Percentiles rank a stretch among this genome's conserved stretches.
These are phyloP conservation scores for Eupsilia transversa DNA, from an alignment of 2,888 invertebrate genomes.

Conservation along the genomic window DNA sequence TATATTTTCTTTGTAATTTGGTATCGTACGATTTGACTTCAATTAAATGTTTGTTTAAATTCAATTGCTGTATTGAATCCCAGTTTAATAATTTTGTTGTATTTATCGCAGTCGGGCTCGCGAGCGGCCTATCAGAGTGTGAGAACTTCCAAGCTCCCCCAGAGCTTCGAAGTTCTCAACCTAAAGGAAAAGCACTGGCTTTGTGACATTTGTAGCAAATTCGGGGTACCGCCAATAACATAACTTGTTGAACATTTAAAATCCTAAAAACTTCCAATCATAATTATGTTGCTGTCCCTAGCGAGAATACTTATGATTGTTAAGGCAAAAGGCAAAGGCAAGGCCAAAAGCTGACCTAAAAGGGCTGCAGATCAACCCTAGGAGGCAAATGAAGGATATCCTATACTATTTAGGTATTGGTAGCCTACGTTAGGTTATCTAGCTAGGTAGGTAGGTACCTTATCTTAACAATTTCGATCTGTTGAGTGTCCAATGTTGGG, in stretches of 20 bases:
- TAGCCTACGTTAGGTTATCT: not conserved
- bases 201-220: not conserved
- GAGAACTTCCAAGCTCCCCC: no score
- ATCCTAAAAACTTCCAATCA: not conserved
- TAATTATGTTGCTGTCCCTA: not conserved
- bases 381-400: not conserved
- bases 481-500: no score
- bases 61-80: not conserved
- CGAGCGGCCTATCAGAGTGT: no score
- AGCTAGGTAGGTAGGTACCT: no score
- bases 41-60: slow-evolving; percentile 16
- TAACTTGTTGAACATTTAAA: not conserved
- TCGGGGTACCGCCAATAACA: not conserved
- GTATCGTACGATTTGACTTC: not conserved
- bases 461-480: no score
- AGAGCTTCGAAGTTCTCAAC: not conserved
- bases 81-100: not conserved
- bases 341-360: not conserved
- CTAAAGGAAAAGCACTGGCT: not conserved
- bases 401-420: no score
- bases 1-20: not conserved
- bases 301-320: not conserved
- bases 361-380: no score
- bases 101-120: not conserved
- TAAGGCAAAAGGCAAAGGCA: not conserved